Percentiles rank a stretch among this genome's conserved stretches.
Evolutionary conservation across 1,140 invertebrate species (phyloP).

Genomic region (Polyergus mexicanus): DNA sequence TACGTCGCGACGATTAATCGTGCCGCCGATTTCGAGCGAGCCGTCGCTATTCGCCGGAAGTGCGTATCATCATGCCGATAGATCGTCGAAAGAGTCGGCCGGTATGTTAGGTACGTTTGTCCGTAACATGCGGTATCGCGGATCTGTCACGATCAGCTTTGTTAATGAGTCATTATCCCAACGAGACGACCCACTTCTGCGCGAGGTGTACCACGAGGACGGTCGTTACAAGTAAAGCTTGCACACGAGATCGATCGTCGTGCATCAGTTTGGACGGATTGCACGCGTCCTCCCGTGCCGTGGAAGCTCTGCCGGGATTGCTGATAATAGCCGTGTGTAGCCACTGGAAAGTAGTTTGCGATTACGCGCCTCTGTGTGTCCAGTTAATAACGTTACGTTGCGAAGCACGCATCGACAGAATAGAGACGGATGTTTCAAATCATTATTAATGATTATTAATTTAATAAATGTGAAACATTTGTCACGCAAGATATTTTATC

Average conservation of each 20-base stretch:
- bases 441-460: constrained; percentile 44
- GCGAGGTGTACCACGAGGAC: background rate
- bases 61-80: background rate
- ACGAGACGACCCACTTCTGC: constrained; percentile 66
- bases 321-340: constrained; percentile 63
- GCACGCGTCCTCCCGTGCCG: constrained; percentile 42
- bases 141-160: constrained; percentile 72
- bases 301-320: constrained; percentile 50
- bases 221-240: constrained; percentile 64
- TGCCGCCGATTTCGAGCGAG: background rate
- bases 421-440: constrained; percentile 19
- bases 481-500: background rate
- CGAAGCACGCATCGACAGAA: background rate
- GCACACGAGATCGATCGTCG: constrained; percentile 58
- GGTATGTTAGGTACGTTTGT: constrained; percentile 31
- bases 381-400: constrained; percentile 53
- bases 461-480: constrained; percentile 39
- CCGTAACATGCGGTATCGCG: constrained; percentile 59
- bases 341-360: constrained; percentile 55
- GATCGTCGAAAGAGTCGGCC: constrained; percentile 28
- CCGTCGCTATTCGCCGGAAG: background rate
- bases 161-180: constrained; percentile 76
- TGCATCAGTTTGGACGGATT: constrained; percentile 53
- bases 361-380: constrained; percentile 34
- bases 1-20: constrained; percentile 10